These are phyloP conservation scores for Drosophila arizonae DNA, from an alignment of 1,140 invertebrate species.

Conservation along the genomic window DNA sequence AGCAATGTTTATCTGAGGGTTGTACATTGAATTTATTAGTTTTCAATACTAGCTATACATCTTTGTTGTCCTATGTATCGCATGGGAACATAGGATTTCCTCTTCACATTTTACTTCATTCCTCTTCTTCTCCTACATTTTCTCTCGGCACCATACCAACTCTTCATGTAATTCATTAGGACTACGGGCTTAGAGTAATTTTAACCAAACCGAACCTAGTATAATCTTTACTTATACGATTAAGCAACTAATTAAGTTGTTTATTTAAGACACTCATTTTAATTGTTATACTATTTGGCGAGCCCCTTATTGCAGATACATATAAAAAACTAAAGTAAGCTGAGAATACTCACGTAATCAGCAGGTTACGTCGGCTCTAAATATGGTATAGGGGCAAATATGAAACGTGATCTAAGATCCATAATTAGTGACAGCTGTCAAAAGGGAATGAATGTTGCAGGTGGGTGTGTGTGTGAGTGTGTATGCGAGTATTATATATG, in stretches of 20 bases:
- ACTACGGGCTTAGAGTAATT: not conserved
- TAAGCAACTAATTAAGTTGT: slow-evolving; percentile 1
- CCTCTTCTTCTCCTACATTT: no score
- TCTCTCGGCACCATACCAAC: no score
- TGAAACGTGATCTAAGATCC: slow-evolving; percentile 39
- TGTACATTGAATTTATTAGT: not conserved
- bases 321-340: not conserved
- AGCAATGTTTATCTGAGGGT: not conserved
- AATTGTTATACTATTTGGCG: not conserved
- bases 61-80: no score
- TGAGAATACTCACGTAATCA: slow-evolving; percentile 18
- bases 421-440: slow-evolving; percentile 39
- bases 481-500: not conserved
- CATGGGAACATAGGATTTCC: no score
- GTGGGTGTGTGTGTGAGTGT: no score
- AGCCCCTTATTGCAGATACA: slow-evolving; percentile 11
- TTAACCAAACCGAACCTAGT: not conserved
- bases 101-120: no score
- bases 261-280: not conserved
- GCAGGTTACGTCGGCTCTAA: slow-evolving; percentile 30
- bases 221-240: not conserved
- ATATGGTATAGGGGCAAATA: slow-evolving; percentile 16
- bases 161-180: no score
- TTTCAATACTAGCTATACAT: no score
- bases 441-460: slow-evolving; percentile 11